These are phyloP conservation scores for Dermatemys mawii DNA, from an alignment of 2,113 vertebrate species.

Conservation along the genomic window DNA sequence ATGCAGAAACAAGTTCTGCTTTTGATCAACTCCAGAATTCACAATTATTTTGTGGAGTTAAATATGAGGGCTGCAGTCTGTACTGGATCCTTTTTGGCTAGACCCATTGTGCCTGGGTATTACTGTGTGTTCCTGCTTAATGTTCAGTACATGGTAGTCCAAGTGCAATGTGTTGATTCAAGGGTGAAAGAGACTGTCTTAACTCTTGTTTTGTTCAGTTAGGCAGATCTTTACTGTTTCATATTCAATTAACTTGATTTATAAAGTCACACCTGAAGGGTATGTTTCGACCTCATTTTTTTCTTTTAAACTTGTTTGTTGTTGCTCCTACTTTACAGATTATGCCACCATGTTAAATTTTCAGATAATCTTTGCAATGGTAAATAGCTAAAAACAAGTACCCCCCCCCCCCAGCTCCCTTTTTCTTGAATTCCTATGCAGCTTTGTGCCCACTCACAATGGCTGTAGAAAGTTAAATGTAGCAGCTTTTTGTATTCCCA, in stretches of 20 bases:
- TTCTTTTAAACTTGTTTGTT: not conserved
- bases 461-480: not conserved
- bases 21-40: not conserved
- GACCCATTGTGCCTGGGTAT: not conserved
- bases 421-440: not conserved
- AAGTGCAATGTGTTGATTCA: accelerated
- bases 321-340: not conserved
- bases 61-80: not conserved
- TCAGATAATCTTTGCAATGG: not conserved
- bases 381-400: not conserved
- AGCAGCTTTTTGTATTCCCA: not conserved
- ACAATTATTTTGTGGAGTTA: accelerated
- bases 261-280: not conserved
- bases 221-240: not conserved
- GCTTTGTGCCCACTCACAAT: not conserved
- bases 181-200: too few species aligned
- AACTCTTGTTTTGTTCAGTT: not conserved
- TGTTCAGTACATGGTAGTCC: not conserved
- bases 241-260: not conserved
- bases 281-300: not conserved
- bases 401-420: not conserved
- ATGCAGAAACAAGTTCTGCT: not conserved
- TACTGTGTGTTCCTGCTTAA: not conserved
- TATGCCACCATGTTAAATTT: not conserved
- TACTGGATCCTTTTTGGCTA: not conserved